Percentiles rank a stretch among this genome's conserved stretches.
phyloP scores from a whole-genome alignment of 1,140 invertebrate species.

The Aphaenogaster floridana region DNA sequence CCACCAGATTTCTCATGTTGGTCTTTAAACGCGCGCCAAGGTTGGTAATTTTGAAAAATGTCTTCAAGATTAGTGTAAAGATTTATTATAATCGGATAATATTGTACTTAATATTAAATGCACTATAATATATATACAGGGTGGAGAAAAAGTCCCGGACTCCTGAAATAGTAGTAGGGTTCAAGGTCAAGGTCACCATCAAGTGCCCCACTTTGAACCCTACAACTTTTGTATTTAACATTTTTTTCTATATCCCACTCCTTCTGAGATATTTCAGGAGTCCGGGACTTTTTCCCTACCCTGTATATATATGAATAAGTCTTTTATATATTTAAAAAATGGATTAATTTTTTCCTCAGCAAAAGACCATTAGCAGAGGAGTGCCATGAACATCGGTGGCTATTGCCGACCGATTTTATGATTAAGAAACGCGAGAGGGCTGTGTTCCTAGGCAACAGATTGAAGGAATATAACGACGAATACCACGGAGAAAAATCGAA shows the following conservation, averaged over 20 bases:
- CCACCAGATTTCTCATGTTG: constrained; percentile 97
- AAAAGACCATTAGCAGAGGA: constrained; percentile 97
- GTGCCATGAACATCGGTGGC: constrained; percentile 98
- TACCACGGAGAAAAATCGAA: constrained; percentile 90
- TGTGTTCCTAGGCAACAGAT: constrained; percentile 93
- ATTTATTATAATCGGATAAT: background rate
- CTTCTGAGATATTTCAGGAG: no score
- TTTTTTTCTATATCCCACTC: no score
- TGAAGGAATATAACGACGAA: constrained; percentile 93
- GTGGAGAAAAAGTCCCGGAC: no score
- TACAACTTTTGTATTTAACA: no score
- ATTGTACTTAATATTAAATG: constrained; percentile 6
- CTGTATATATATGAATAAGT: background rate
- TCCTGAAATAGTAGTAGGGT: no score
- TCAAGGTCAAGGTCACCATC: no score
- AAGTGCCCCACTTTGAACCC: no score
- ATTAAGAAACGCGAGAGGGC: constrained; percentile 96
- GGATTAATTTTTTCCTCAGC: constrained; percentile 87
- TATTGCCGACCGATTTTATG: constrained; percentile 96
- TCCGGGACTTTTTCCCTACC: no score
- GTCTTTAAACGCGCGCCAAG: constrained; percentile 97
- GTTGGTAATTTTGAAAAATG: constrained; percentile 86
- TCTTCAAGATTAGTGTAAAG: background rate
- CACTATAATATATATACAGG: no score
- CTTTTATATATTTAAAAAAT: background rate